Base-by-base conservation (phyloP, 1,140 invertebrate genomes). In the Caenorhabditis tropicalis region DNA sequence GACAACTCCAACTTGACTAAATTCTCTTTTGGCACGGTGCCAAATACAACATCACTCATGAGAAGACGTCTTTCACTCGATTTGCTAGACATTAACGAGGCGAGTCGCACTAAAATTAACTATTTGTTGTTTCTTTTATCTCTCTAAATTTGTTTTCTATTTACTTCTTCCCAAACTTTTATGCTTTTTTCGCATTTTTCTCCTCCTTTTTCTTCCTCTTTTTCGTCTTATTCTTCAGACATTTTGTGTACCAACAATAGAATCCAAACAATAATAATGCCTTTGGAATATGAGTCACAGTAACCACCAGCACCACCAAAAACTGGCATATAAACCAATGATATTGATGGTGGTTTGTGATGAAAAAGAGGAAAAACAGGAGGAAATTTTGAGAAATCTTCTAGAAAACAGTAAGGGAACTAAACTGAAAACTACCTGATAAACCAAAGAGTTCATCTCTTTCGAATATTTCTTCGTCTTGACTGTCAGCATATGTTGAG, bases 11-110 rank as follows among this genome's bases (percentile, higher is more conserved):
- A 24, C 65, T 74, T 39, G 36, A 21, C 2, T n/a, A 74, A 74
- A 12, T 74, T 74, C 6, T 74, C 36, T 46, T 74, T 74, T 74
- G 65, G 65, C 33, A 74, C 65, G 19, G 65, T 74, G 65, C 65
- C 65, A 74, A 74, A 74, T n/a, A 74, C 65, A 3, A 74, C 33
- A 24, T 74, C 65, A 43, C 65, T 74, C 65, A 74, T 74, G 29
- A 74, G 36, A 21, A 74, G 65, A 21, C 65, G 65, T 24, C 65
- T 46, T 15, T 74, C 65, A 24, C 36, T 74, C 15, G 36, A 19
- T 74, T 74, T 74, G 9, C 36, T 46, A 7, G 65, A 43, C 65
- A 74, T 74, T 43, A 74, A 74, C 36, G 65, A 74, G 33, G 65
- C 36, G 36, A 74, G n/a, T 12, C 65, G 65, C 12, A 36, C 65